Evolutionary conservation across 2,113 vertebrate species (phyloP).

Genomic region (Muntiacus reevesi): DNA sequence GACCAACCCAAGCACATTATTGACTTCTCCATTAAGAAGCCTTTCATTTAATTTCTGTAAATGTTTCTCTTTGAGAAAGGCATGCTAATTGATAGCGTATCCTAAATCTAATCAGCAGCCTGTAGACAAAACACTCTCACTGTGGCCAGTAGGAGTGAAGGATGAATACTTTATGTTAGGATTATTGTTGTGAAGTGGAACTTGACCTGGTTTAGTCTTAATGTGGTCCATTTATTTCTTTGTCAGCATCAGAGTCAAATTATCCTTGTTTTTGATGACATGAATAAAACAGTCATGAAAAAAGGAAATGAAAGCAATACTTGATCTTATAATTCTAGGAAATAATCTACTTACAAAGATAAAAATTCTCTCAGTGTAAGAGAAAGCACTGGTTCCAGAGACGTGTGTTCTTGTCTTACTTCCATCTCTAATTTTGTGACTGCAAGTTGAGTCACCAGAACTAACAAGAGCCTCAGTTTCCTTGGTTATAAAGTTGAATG

Average conservation of each 20-base stretch:
- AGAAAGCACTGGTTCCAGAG: background rate
- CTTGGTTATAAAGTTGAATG: background rate
- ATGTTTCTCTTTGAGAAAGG: constrained; percentile 11
- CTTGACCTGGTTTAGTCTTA: background rate
- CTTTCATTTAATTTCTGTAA: constrained; percentile 36
- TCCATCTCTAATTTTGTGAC: background rate
- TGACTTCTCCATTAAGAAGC: constrained; percentile 14
- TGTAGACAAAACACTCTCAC: background rate
- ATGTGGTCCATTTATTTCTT: background rate
- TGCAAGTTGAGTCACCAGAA: background rate
- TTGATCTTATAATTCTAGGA: background rate
- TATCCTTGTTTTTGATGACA: background rate
- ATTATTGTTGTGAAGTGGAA: background rate
- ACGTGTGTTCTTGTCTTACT: background rate
- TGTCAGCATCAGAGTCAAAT: background rate
- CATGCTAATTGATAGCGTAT: background rate
- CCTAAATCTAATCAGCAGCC: background rate
- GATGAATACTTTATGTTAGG: background rate
- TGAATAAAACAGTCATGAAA: background rate
- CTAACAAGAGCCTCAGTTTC: background rate
- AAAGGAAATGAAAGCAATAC: background rate
- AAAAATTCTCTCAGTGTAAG: background rate
- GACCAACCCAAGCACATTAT: background rate
- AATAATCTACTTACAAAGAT: background rate
- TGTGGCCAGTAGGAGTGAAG: background rate